These are phyloP conservation scores for Tokudaia muenninki DNA, from an alignment of 2,797 vertebrate genomes.

Conservation along the genomic window DNA sequence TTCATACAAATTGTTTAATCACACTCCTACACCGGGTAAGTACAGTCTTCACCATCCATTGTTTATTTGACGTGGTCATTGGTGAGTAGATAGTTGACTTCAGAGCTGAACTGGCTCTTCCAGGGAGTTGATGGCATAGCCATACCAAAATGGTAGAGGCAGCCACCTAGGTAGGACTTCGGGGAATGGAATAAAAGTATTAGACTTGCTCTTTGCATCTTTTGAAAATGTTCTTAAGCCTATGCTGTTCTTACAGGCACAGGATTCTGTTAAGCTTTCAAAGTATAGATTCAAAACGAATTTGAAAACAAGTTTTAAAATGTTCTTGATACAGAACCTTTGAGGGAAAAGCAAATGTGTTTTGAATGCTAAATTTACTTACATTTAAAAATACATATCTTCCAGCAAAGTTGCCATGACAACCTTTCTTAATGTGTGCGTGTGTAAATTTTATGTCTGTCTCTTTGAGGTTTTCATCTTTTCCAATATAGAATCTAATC, in stretches of 20 bases:
- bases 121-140: slow-evolving; percentile 11
- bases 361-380: slow-evolving; percentile 89
- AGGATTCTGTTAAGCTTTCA: slow-evolving; percentile 67
- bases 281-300: slow-evolving; percentile 77
- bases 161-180: slow-evolving; percentile 4
- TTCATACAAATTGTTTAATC: slow-evolving; percentile 34
- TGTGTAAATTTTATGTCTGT: slow-evolving; percentile 82
- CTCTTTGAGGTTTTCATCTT: slow-evolving; percentile 84
- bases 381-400: slow-evolving; percentile 91
- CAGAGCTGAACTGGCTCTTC: neutral
- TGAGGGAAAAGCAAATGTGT: slow-evolving; percentile 88
- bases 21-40: neutral
- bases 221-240: slow-evolving; percentile 58
- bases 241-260: slow-evolving; percentile 25
- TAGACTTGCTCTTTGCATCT: slow-evolving; percentile 34
- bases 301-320: slow-evolving; percentile 75
- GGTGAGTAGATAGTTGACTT: slow-evolving; percentile 45
- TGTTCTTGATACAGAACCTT: slow-evolving; percentile 83
- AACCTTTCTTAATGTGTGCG: slow-evolving; percentile 87
- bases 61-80: neutral
- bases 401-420: slow-evolving; percentile 89
- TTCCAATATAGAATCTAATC: slow-evolving; percentile 70
- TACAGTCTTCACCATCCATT: slow-evolving; percentile 8
- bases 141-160: slow-evolving; percentile 18
- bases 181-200: neutral